Evolutionary conservation across 2,113 vertebrate species (phyloP).

Genomic region (Apodemus speciosus): DNA sequence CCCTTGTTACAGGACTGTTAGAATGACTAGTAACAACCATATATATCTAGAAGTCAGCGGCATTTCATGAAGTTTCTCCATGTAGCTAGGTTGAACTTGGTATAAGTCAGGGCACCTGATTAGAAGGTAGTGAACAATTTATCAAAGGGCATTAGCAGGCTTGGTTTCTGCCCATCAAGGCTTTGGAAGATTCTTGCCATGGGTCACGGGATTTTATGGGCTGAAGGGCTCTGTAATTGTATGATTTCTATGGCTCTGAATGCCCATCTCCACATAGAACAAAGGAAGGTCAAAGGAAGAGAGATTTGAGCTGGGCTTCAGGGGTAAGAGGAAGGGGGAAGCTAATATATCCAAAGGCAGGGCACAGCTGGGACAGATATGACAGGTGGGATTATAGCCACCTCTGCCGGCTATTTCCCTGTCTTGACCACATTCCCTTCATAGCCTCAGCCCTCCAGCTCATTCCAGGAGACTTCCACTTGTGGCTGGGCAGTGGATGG

Average conservation of each 20-base stretch:
- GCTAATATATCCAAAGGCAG: not conserved
- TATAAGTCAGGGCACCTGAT: not conserved
- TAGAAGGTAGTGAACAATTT: not conserved
- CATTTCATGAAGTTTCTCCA: constrained; percentile 7
- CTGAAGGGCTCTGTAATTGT: not conserved
- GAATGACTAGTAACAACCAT: constrained; percentile 8
- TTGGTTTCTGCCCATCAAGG: not conserved
- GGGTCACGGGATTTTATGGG: not conserved
- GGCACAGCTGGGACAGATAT: not conserved
- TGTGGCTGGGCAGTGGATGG: constrained; percentile 63
- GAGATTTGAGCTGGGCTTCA: constrained; percentile 7
- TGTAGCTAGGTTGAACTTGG: not conserved
- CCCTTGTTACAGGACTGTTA: not conserved
- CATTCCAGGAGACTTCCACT: constrained; percentile 61
- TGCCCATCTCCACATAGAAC: constrained; percentile 20
- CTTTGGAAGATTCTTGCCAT: constrained; percentile 6
- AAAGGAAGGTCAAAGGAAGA: constrained; percentile 30
- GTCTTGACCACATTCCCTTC: not conserved
- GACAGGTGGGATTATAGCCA: not conserved
- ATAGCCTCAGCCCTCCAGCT: not conserved
- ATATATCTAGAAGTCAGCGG: not conserved
- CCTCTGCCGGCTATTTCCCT: constrained; percentile 2
- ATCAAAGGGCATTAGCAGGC: not conserved
- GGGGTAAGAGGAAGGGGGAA: not conserved
- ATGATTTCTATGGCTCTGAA: constrained; percentile 46